Percentiles rank a stretch among this genome's conserved stretches.
Conservation (phyloP, 2,113 vertebrate species). For the Hippocampus zosterae region DNA sequence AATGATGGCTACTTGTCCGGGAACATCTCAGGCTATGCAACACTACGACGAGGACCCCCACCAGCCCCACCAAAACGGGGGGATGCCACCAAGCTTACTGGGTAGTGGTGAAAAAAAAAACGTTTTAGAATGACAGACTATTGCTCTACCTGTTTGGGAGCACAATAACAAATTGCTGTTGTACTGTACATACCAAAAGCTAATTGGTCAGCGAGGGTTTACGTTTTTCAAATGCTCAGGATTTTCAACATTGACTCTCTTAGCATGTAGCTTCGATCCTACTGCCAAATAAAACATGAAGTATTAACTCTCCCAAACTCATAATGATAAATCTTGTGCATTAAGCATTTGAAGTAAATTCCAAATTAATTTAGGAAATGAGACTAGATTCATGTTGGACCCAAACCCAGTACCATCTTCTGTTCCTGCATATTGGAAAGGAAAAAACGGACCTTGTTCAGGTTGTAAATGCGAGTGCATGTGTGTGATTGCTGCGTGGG, state of each 20-base stretch:
- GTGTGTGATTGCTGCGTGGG: conserved; percentile 4
- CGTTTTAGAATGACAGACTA: background rate
- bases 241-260: conserved; percentile 11
- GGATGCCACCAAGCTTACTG: conserved; percentile 89
- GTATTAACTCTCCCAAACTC: background rate
- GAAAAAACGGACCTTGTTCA: conserved; percentile 39
- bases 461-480: conserved; percentile 38
- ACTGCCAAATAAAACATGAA: background rate
- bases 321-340: conserved; percentile 17
- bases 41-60: conserved; percentile 87
- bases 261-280: conserved; percentile 28
- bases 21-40: conserved; percentile 96
- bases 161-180: conserved; percentile 4
- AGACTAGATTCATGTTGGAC: conserved; percentile 46
- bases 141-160: background rate
- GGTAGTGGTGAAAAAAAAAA: conserved; percentile 75
- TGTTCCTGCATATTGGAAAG: conserved; percentile 51
- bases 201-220: conserved; percentile 37
- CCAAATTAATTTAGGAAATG: conserved; percentile 28
- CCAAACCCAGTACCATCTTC: conserved; percentile 51
- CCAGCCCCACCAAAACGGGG: conserved; percentile 92
- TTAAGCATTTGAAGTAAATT: conserved; percentile 21
- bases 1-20: conserved; percentile 73
- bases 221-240: conserved; percentile 30
- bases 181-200: conserved; percentile 42